Evolutionary conservation across 2,888 invertebrate genomes (phyloP).

Genomic region (Diaphora mendica): DNA sequence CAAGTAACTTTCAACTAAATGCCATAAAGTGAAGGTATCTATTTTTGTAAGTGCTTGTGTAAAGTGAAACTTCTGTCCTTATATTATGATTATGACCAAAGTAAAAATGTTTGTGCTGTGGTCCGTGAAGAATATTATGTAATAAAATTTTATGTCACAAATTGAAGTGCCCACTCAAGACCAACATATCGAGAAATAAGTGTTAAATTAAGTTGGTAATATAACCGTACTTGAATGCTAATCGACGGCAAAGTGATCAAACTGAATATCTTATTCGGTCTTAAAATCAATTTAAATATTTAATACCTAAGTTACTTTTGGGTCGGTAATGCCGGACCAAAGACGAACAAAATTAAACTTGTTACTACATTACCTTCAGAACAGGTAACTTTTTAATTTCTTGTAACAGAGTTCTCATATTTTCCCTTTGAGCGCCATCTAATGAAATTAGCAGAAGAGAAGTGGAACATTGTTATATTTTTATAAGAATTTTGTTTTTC

Average conservation of each 20-base stretch:
- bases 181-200: constrained; percentile 45
- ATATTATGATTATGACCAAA: not conserved
- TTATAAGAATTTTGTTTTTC: constrained; percentile 63
- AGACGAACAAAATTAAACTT: constrained; percentile 75
- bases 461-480: constrained; percentile 67
- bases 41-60: not conserved
- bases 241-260: constrained; percentile 59
- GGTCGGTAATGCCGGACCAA: constrained; percentile 63
- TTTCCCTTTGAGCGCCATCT: constrained; percentile 71
- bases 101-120: constrained; percentile 6
- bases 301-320: constrained; percentile 61
- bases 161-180: constrained; percentile 41
- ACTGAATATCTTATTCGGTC: constrained; percentile 58
- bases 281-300: constrained; percentile 69
- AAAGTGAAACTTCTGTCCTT: not conserved
- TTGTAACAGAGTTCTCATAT: constrained; percentile 79
- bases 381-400: constrained; percentile 82
- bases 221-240: constrained; percentile 49
- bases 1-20: not conserved
- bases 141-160: constrained; percentile 30
- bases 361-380: constrained; percentile 75
- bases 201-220: constrained; percentile 52
- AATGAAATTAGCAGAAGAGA: constrained; percentile 72
- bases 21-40: not conserved
- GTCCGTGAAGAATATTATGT: constrained; percentile 25